A percentile compares a stretch with the other conserved stretches of the same genome.
Conservation (phyloP, 2,888 invertebrate species). For the Aradus depressus region DNA sequence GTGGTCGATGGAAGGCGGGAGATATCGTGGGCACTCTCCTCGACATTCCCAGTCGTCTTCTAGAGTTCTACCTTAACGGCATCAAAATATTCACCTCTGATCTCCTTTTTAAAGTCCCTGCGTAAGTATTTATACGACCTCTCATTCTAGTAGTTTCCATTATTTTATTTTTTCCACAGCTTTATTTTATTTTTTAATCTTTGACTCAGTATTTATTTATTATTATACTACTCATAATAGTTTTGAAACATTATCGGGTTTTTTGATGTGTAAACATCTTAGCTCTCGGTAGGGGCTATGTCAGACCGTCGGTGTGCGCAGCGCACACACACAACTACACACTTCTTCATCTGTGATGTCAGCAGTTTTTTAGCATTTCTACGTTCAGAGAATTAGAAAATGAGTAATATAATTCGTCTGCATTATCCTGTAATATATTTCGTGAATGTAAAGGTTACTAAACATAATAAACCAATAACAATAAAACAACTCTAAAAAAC, state of each 20-base stretch:
- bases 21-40: constrained; percentile 77
- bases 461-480: too few relatives aligned
- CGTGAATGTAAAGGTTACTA: too few relatives aligned
- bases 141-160: not conserved
- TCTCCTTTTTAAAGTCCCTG: constrained; percentile 64
- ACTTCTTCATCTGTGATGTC: too few relatives aligned
- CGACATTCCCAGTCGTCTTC: constrained; percentile 58
- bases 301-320: too few relatives aligned
- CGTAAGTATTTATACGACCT: constrained; percentile 41
- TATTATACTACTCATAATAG: not conserved
- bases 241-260: not conserved
- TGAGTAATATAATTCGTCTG: too few relatives aligned
- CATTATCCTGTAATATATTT: too few relatives aligned
- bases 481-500: too few relatives aligned
- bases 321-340: too few relatives aligned
- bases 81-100: constrained; percentile 52
- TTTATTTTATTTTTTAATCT: not conserved
- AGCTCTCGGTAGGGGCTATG: too few relatives aligned
- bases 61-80: constrained; percentile 78
- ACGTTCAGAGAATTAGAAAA: too few relatives aligned
- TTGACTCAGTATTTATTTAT: not conserved
- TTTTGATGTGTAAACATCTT: too few relatives aligned
- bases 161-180: not conserved
- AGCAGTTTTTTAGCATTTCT: too few relatives aligned
- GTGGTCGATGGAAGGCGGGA: constrained; percentile 67